Evolutionary conservation across 2,113 vertebrate genomes (phyloP), one percentile per base, ranked within the genome.

Genomic region (Pollimyrus isidori): DNA sequence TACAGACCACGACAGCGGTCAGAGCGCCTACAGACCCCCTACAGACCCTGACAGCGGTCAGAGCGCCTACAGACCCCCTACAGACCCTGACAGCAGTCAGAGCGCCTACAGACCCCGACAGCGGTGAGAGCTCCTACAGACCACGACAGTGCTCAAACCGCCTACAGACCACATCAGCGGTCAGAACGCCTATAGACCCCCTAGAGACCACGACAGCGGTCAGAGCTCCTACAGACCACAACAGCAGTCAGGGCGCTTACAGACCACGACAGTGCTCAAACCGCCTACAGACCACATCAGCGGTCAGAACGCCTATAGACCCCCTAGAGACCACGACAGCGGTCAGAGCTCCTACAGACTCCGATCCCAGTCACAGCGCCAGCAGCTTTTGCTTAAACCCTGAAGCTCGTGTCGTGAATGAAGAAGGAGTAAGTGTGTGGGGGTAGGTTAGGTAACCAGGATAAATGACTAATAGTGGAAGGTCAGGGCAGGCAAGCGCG

Each of bases 231-330:
- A 42, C 6, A 19, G 73, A 7, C 17, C 69, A 1, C 52, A 0
- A 53, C 52, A 4, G 4, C 1, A 4, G 52, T 58, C 56, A 58
- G 21, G 2, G 21, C 0, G 21, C 21, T 0, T 0, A 56, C 1
- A 56, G 19, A 6, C 52, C 52, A 0, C 17, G 4, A 56, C 52
- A 1, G 7, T 1, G 1, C 15, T 53, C 15, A 53, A 21, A 23
- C 21, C 0, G 56, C 56, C 21, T 0, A 21, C 0, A 53, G 4
- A 19, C 52, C 17, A n/a, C n/a, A n/a, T n/a, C n/a, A n/a, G 35
- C 5, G 17, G 52, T 56, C 52, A 56, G 52, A 56, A 4, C 4
- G 4, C 52, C 15, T 0, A 53, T 1, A 53, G 17, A 21, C 52
- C 52, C 0, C 35, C 35, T 0, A 4, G 17, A 49, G 48, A 49